Evolutionary conservation across 2,797 vertebrate genomes (phyloP).

Genomic region (Intellagama lesueurii): DNA sequence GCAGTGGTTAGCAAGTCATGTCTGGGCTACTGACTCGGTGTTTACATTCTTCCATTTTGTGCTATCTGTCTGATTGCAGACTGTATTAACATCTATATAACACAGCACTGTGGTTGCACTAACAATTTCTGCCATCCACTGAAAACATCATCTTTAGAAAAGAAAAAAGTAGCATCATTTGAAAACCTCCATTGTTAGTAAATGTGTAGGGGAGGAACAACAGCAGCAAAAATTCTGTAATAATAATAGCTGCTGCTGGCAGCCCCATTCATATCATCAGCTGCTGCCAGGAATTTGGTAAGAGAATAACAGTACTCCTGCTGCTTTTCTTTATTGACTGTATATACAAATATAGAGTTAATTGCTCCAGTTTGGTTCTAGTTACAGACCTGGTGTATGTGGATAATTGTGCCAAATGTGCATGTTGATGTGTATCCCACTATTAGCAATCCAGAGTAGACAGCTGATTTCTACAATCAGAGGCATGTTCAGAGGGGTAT

Average conservation of each 20-base stretch:
- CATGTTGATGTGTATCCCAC: neutral
- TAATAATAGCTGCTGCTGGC: neutral
- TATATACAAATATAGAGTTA: neutral
- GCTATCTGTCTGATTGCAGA: conserved; percentile 65
- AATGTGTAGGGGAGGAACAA: neutral
- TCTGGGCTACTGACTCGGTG: conserved; percentile 67
- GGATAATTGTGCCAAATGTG: neutral
- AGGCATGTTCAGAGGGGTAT: neutral
- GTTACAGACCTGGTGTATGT: no score
- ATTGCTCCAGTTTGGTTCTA: neutral
- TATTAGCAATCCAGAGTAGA: neutral
- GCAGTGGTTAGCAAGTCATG: conserved; percentile 64
- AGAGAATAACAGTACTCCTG: neutral
- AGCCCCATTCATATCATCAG: conserved; percentile 22
- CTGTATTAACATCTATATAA: conserved; percentile 61
- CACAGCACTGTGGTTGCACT: conserved; percentile 40
- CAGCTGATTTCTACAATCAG: neutral
- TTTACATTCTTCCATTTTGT: conserved; percentile 63
- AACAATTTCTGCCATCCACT: conserved; percentile 49
- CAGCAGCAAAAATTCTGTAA: conserved; percentile 7
- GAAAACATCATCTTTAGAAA: conserved; percentile 15
- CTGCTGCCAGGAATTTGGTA: neutral
- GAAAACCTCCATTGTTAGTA: neutral
- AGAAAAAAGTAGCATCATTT: neutral
- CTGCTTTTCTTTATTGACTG: neutral